Evolutionary conservation across 2,113 vertebrate species (phyloP).

Genomic region (Macaca fascicularis): DNA sequence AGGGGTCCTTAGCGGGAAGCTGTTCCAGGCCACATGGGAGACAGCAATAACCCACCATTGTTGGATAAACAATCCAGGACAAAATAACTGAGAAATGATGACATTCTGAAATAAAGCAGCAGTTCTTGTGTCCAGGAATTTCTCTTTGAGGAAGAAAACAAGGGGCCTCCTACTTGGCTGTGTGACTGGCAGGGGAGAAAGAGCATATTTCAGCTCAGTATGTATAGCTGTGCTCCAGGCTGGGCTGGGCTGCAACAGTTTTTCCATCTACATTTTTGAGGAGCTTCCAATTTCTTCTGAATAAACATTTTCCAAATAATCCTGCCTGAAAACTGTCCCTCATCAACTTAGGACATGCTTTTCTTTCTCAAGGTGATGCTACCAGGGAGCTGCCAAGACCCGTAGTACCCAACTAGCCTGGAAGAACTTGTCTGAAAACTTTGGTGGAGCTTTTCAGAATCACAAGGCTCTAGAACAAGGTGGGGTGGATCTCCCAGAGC

Average conservation of each 20-base stretch:
- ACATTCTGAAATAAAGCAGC: conserved; percentile 60
- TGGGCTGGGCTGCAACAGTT: conserved; percentile 62
- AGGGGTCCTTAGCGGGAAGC: neutral
- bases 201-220: conserved; percentile 64
- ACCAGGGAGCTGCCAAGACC: neutral
- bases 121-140: conserved; percentile 66
- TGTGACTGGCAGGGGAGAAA: conserved; percentile 61
- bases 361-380: neutral
- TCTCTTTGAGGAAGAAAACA: conserved; percentile 71
- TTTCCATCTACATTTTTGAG: conserved; percentile 75
- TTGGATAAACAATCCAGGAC: conserved; percentile 62
- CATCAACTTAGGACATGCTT: neutral
- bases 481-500: neutral
- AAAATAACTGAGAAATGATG: conserved; percentile 60
- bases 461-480: neutral
- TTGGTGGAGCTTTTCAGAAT: neutral
- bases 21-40: neutral
- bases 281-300: conserved; percentile 69
- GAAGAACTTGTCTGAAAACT: neutral
- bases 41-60: conserved; percentile 13
- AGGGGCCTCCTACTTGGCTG: conserved; percentile 66
- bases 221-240: conserved; percentile 56
- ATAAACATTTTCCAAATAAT: conserved; percentile 67
- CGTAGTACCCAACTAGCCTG: neutral
- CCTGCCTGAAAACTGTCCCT: neutral